Evolutionary conservation across 2,888 invertebrate genomes (phyloP).

Genomic region (Volucella inanis): DNA sequence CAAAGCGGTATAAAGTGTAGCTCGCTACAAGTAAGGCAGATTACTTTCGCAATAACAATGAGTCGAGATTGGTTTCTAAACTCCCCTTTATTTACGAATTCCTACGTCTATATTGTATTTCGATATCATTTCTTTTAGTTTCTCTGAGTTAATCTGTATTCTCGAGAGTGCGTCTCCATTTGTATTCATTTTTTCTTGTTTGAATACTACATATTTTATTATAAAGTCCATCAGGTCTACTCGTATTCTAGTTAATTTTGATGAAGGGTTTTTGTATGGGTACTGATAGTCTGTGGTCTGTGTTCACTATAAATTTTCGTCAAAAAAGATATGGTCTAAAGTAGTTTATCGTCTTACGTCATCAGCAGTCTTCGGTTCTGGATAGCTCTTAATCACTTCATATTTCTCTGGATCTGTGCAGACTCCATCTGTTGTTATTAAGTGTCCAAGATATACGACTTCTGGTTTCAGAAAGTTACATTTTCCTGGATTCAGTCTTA

Average conservation of each 20-base stretch:
- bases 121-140: slow-evolving; percentile 37
- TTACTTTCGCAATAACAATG: too few relatives aligned
- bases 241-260: slow-evolving; percentile 76
- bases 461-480: slow-evolving; percentile 63
- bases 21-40: too few relatives aligned
- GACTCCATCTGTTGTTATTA: slow-evolving; percentile 71
- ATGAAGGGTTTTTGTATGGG: slow-evolving; percentile 76
- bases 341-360: slow-evolving; percentile 74
- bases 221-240: slow-evolving; percentile 77
- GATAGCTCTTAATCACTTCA: slow-evolving; percentile 73
- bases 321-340: slow-evolving; percentile 78
- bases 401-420: slow-evolving; percentile 72
- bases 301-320: slow-evolving; percentile 76
- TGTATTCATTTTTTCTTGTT: slow-evolving; percentile 9
- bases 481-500: slow-evolving; percentile 64
- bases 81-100: too few relatives aligned
- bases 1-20: too few relatives aligned
- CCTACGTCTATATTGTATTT: slow-evolving; percentile 6
- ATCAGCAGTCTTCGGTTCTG: slow-evolving; percentile 71
- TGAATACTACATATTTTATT: slow-evolving; percentile 24
- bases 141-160: slow-evolving; percentile 20
- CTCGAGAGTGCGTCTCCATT: slow-evolving; percentile 22
- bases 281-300: slow-evolving; percentile 77
- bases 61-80: too few relatives aligned
- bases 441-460: slow-evolving; percentile 71